Evolutionary conservation across 2,797 vertebrate genomes (phyloP).

Genomic region (Sandelia bainsii): DNA sequence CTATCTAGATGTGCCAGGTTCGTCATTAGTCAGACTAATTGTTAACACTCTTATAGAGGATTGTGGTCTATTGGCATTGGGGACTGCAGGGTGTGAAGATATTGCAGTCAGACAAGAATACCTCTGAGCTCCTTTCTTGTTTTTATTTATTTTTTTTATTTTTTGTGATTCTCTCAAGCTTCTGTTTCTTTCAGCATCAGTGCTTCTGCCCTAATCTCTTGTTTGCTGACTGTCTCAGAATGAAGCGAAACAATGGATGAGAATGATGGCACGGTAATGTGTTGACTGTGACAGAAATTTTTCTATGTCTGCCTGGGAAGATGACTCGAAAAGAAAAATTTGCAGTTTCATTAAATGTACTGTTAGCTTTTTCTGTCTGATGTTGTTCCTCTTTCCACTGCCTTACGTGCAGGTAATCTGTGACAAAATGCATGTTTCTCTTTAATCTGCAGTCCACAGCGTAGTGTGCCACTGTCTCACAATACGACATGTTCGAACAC

Average conservation of each 20-base stretch:
- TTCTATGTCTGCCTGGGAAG: constrained; percentile 57
- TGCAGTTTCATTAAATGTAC: constrained; percentile 68
- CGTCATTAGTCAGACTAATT: constrained; percentile 51
- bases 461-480: not conserved
- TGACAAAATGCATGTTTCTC: not conserved
- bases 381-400: constrained; percentile 14
- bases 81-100: constrained; percentile 62
- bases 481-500: constrained; percentile 29
- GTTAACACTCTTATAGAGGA: constrained; percentile 35
- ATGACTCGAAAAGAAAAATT: constrained; percentile 60
- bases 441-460: constrained; percentile 8
- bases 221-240: constrained; percentile 67
- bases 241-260: constrained; percentile 57
- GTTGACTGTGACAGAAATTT: constrained; percentile 55
- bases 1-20: constrained; percentile 13
- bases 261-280: constrained; percentile 60
- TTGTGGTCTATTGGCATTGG: constrained; percentile 57
- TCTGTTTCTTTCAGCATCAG: constrained; percentile 66
- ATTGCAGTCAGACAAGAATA: constrained; percentile 65
- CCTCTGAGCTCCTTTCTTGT: constrained; percentile 41
- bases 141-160: constrained; percentile 34
- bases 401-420: constrained; percentile 10
- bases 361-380: constrained; percentile 7
- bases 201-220: constrained; percentile 66
- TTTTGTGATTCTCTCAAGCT: constrained; percentile 57